Conservation (phyloP, 2,888 invertebrate genomes). For the Andrena trimmerana region DNA sequence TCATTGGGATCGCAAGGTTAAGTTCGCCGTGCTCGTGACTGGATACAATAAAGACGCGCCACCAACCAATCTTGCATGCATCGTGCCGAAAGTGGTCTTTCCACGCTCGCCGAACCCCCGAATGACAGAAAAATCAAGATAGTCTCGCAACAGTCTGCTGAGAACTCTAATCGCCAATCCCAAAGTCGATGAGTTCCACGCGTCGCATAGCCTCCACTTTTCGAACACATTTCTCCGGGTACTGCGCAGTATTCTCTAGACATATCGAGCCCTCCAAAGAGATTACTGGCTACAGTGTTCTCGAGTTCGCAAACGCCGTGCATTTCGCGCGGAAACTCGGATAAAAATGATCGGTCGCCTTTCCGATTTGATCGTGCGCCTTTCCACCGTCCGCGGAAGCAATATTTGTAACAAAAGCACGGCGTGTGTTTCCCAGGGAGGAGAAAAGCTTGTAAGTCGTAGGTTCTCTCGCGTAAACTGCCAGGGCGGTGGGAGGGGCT, state of each 20-base stretch:
- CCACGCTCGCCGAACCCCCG: no score
- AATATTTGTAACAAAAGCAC: conserved; percentile 32
- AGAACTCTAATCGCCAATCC: no score
- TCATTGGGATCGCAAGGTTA: conserved; percentile 47
- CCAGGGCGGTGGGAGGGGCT: background rate
- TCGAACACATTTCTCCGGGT: background rate
- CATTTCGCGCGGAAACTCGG: background rate
- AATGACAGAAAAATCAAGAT: no score
- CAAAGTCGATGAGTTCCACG: no score
- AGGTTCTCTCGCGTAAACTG: conserved; percentile 42
- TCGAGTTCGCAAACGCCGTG: background rate
- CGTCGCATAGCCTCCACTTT: background rate
- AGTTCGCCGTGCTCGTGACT: conserved; percentile 49
- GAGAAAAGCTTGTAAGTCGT: conserved; percentile 50
- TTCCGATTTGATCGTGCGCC: background rate
- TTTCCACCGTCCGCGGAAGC: background rate
- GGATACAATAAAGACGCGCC: conserved; percentile 29
- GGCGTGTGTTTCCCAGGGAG: conserved; percentile 1
- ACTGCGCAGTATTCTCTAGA: no score
- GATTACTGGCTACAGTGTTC: background rate
- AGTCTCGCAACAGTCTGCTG: no score
- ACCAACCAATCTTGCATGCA: no score
- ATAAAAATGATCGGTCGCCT: background rate
- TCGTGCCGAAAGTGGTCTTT: no score
- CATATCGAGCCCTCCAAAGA: background rate